Base-by-base conservation (phyloP, 2,797 vertebrate species). In the Prionace glauca region DNA sequence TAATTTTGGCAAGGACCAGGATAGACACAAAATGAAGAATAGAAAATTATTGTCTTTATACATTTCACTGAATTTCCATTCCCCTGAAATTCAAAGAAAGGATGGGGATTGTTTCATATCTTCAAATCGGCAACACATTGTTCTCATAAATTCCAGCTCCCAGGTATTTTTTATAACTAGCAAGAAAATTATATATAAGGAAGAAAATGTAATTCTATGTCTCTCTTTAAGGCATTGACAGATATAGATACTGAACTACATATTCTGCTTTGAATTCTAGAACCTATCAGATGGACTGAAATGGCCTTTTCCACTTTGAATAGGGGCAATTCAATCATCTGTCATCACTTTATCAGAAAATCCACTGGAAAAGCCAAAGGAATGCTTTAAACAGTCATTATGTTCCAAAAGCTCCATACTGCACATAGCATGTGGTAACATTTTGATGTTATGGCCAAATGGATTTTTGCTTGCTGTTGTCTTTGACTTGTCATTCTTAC, bases 171-270 rank as follows among this genome's bases (percentile, higher is more conserved):
- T 65, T 67, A 5, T 60, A 91, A 65, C 16, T 67, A 18, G 20
- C 32, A 18, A 18, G 16, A 32, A n/a, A 65, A 65, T 62, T 14
- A 88, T 65, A 91, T 65, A 20, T n/a, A 91, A 91, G 16, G 18
- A 91, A 91, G 88, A 65, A 91, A 91, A 91, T 91, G 56, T 90
- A 11, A 90, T 29, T 62, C 4, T 65, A n/a, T n/a, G 60, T 91
- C 29, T 91, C 60, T 65, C 18, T 91, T 65, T n/a, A 60, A n/a
- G 87, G 60, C 32, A 91, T 91, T 65, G 24, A 90, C 56, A 62
- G 29, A 65, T 62, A 36, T 18, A 67, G 16, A 14, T n/a, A n/a
- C 60, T 62, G 88, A 91, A 91, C 14, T 91, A 7, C 12, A 65
- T n/a, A 90, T 90, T 90, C 12, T 60, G 50, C 32, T 60, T 16